These are phyloP conservation scores for Lacerta viridis DNA, from an alignment of 2,797 vertebrate species.

Conservation along the genomic window DNA sequence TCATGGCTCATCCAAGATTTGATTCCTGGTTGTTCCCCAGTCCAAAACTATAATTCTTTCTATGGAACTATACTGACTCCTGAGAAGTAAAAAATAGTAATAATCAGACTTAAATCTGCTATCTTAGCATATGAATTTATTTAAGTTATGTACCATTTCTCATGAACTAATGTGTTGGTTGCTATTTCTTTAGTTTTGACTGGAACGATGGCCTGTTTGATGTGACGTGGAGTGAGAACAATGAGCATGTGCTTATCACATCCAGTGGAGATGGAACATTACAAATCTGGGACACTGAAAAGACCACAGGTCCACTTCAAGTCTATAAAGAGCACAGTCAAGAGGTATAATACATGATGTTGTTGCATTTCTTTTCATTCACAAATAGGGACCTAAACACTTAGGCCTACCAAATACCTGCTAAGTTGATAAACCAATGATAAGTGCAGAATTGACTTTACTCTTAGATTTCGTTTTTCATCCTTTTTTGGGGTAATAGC, in stretches of 20 bases:
- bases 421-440: not conserved
- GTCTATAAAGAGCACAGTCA: conserved; percentile 91
- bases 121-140: not conserved
- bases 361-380: not conserved
- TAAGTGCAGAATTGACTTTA: not conserved
- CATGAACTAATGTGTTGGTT: conserved; percentile 31
- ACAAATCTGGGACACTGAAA: conserved; percentile 93
- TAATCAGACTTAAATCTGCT: conserved; percentile 1
- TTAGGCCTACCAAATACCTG: not conserved
- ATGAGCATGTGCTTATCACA: conserved; percentile 91
- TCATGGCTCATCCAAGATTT: not conserved
- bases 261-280: conserved; percentile 94
- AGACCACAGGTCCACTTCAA: conserved; percentile 85
- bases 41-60: not conserved
- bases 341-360: conserved; percentile 83
- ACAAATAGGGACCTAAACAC: not conserved
- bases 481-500: not conserved
- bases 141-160: not conserved
- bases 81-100: not conserved
- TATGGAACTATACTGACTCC: too few relatives aligned
- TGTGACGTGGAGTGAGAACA: conserved; percentile 94
- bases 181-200: conserved; percentile 85
- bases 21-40: not conserved
- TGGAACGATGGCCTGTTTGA: conserved; percentile 96
- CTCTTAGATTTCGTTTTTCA: not conserved